A percentile compares a stretch with the other conserved stretches of the same genome.
These are phyloP conservation scores for Ctenopoma multispine DNA, from an alignment of 2,797 vertebrate genomes.

Conservation along the genomic window DNA sequence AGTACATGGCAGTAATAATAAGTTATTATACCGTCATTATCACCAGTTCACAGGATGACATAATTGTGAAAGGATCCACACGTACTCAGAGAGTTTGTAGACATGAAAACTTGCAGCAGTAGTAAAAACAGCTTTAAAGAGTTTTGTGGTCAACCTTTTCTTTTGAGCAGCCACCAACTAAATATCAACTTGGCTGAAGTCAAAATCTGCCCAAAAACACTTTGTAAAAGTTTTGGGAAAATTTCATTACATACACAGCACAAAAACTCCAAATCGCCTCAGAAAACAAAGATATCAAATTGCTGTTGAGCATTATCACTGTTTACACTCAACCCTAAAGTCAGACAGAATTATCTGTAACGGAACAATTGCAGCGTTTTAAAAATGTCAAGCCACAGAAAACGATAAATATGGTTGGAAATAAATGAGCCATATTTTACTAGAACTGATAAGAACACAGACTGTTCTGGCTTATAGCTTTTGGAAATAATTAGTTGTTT, in stretches of 20 bases:
- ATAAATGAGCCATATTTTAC: conserved; percentile 31
- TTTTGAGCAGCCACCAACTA: background rate
- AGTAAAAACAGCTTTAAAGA: conserved; percentile 1
- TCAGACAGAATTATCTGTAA: conserved; percentile 45
- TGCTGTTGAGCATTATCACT: conserved; percentile 31
- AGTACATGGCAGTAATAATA: conserved; percentile 14
- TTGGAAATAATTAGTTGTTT: conserved; percentile 16
- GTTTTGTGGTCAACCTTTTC: conserved; percentile 7
- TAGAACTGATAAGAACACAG: conserved; percentile 30
- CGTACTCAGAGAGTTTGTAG: background rate
- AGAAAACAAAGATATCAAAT: conserved; percentile 47
- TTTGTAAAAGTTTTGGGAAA: conserved; percentile 14
- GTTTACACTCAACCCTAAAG: conserved; percentile 14
- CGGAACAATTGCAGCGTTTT: conserved; percentile 25
- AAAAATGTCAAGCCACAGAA: conserved; percentile 28
- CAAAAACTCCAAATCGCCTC: conserved; percentile 38
- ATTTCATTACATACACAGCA: background rate
- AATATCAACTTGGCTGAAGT: conserved; percentile 5
- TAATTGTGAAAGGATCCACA: background rate
- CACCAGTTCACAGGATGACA: conserved; percentile 20
- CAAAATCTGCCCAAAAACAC: background rate
- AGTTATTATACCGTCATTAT: conserved; percentile 21
- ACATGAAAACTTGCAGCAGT: background rate
- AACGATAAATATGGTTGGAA: conserved; percentile 28
- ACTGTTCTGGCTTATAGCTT: conserved; percentile 2